A percentile compares a stretch with the other conserved stretches of the same genome.
phyloP scores from a whole-genome alignment of 2,797 vertebrate genomes.

The Lutjanus campechanus region DNA sequence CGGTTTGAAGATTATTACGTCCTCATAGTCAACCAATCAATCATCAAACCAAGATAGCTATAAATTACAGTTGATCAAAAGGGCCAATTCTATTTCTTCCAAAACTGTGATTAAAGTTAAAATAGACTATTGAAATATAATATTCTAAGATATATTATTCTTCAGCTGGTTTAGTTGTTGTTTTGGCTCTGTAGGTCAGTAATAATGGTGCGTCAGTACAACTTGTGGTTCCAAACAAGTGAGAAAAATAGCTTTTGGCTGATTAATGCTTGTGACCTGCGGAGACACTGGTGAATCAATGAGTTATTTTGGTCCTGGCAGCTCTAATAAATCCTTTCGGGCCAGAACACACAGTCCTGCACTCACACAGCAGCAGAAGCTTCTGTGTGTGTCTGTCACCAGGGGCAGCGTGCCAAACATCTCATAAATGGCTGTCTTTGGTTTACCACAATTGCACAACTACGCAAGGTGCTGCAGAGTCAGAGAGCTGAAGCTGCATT shows the following conservation, averaged over 20 bases:
- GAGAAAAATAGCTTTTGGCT: constrained; percentile 45
- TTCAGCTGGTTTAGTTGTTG: not conserved
- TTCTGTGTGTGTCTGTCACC: constrained; percentile 43
- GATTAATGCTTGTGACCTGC: constrained; percentile 42
- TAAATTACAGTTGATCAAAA: no score
- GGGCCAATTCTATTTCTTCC: no score
- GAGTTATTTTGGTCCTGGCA: constrained; percentile 70
- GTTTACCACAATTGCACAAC: constrained; percentile 43
- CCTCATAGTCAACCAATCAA: no score
- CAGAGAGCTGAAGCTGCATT: constrained; percentile 46
- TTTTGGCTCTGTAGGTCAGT: not conserved
- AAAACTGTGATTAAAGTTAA: no score
- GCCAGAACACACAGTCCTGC: constrained; percentile 46
- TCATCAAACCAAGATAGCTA: no score
- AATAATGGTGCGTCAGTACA: constrained; percentile 24
- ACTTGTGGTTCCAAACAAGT: constrained; percentile 30
- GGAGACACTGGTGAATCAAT: constrained; percentile 56
- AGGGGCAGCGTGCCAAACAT: constrained; percentile 46
- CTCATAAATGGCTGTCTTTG: constrained; percentile 49
- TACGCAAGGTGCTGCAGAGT: constrained; percentile 52
- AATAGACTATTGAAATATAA: no score
- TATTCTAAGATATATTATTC: no score
- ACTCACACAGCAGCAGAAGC: constrained; percentile 21
- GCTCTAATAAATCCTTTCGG: constrained; percentile 25
- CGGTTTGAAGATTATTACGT: no score